Percentiles rank a stretch among this genome's conserved stretches.
Evolutionary conservation across 2,888 invertebrate genomes (phyloP).

Genomic region (Erebia palarica): DNA sequence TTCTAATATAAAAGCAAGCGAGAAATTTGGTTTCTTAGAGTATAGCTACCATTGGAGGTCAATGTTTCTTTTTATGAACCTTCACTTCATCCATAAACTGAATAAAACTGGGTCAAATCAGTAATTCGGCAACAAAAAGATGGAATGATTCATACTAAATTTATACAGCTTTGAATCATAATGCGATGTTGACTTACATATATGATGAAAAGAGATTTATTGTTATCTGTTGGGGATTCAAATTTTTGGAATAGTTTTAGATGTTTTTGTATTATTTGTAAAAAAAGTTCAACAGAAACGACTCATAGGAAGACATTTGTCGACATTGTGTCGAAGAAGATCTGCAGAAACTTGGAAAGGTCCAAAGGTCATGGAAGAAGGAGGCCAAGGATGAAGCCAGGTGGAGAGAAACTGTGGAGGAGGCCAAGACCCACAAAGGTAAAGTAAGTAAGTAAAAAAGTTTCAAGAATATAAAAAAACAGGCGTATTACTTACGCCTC

Average conservation of each 20-base stretch:
- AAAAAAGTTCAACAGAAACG: too few species aligned
- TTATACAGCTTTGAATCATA: constrained; percentile 13
- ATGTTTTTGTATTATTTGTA: background rate
- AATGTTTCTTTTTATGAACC: background rate
- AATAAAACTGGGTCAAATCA: constrained; percentile 14
- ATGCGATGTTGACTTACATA: constrained; percentile 1
- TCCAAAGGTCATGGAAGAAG: too few species aligned
- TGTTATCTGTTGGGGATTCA: background rate
- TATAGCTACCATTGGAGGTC: background rate
- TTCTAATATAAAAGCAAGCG: too few species aligned
- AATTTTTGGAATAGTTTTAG: background rate
- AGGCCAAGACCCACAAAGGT: too few species aligned
- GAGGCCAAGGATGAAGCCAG: too few species aligned
- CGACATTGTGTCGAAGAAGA: too few species aligned
- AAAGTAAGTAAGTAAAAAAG: too few species aligned
- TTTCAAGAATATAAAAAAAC: too few species aligned
- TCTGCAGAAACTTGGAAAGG: too few species aligned
- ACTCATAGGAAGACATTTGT: too few species aligned
- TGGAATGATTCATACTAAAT: constrained; percentile 15
- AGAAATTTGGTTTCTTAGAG: background rate
- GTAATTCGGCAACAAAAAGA: constrained; percentile 17
- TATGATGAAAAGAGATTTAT: background rate
- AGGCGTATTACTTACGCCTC: too few species aligned
- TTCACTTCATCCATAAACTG: constrained; percentile 6
- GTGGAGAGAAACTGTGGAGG: too few species aligned